phyloP scores from a whole-genome alignment of 2,888 invertebrate species.

The Chrysina gloriosa region DNA sequence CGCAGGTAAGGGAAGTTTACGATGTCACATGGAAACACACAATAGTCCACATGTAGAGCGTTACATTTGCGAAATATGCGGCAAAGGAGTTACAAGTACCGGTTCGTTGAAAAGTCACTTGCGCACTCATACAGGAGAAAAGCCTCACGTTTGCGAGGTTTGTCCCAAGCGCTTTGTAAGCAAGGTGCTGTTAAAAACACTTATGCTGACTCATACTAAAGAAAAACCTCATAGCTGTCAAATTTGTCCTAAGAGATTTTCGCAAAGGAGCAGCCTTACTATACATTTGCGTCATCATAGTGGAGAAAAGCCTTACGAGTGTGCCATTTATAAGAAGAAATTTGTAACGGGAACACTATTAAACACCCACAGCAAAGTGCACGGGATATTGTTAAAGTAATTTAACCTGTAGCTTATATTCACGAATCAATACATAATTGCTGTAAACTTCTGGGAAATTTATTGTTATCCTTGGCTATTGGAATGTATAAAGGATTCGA shows the following conservation, averaged over 20 bases:
- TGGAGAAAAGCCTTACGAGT: conserved; percentile 67
- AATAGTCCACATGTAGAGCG: conserved; percentile 20
- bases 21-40: conserved; percentile 2
- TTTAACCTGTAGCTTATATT: too few relatives aligned
- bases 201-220: conserved; percentile 43
- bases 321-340: conserved; percentile 67
- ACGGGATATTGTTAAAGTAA: conserved; percentile 45
- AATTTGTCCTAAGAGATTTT: conserved; percentile 43
- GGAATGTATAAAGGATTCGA: too few relatives aligned
- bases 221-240: conserved; percentile 42
- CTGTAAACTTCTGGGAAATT: background rate
- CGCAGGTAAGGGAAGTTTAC: conserved; percentile 36
- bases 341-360: conserved; percentile 68
- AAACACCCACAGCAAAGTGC: conserved; percentile 66
- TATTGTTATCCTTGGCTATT: too few relatives aligned
- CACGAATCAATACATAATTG: too few relatives aligned
- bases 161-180: conserved; percentile 45
- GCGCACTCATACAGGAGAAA: conserved; percentile 66
- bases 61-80: conserved; percentile 65
- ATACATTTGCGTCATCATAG: conserved; percentile 68
- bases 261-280: conserved; percentile 66
- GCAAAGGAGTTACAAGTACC: conserved; percentile 63
- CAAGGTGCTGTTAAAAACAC: conserved; percentile 55
- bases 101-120: conserved; percentile 58
- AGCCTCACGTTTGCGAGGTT: conserved; percentile 62